Evolutionary conservation across 2,797 vertebrate species (phyloP), one percentile per base, ranked within the genome.

Genomic region (Tokudaia muenninki): DNA sequence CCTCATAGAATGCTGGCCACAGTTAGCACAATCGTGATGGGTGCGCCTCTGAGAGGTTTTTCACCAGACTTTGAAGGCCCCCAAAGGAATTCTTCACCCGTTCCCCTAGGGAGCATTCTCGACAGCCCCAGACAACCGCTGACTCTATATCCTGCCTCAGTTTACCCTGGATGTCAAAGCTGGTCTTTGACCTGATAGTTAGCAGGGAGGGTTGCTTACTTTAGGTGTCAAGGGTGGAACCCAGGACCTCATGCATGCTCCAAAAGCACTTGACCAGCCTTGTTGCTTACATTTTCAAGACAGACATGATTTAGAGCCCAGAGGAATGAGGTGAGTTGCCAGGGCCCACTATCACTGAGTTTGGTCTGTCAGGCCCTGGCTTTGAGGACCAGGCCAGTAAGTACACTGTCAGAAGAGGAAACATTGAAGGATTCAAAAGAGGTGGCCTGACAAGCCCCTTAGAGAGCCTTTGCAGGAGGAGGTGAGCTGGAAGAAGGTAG

Each of bases 371-470:
- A 0, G 37, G 47, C 14, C 52, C 6, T 6, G 67, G 24, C 16
- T 75, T 13, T 10, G 67, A 70, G 26, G 31, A 84, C 47, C 19
- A 37, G 47, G 44, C 31, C 19, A 21, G 59, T 7, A 63, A 57
- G 14, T 0, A 7, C 31, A 65, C 57, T 72, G n/a, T 70, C 77
- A 44, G 52, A 19, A 78, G 24, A 83, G 26, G 24, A n/a, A 17
- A 6, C 14, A 37, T 37, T 16, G 37, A 31, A 17, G 21, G 22
- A 14, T 37, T 92, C 59, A 41, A 57, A 59, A 17, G 57, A 65
- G 50, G 37, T 3, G 1, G 6, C 5, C 3, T 57, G 9, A 13
- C 11, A 16, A 1, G 12, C 41, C 67, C 21, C 6, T 22, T n/a
- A 21, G 0, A 1, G 3, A 14, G 16, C 34, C 24, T 89, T 29